A percentile compares a stretch with the other conserved stretches of the same genome.
Conservation (phyloP, 2,888 invertebrate genomes). For the Peribatodes rhomboidaria region DNA sequence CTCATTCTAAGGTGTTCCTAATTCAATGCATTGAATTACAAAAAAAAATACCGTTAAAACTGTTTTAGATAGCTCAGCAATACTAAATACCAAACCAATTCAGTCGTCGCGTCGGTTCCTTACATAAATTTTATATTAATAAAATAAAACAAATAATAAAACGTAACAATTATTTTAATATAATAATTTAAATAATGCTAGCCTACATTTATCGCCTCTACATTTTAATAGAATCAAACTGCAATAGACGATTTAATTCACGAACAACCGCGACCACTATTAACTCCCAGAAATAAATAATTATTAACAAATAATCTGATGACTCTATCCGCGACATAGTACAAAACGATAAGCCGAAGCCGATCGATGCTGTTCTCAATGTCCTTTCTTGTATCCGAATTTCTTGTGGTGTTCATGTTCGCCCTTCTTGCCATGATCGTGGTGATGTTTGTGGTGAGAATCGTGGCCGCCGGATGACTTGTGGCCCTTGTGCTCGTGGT, state of each 20-base stretch:
- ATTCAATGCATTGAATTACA: too few species aligned
- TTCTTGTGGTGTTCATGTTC: slow-evolving; percentile 93
- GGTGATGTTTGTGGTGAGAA: slow-evolving; percentile 91
- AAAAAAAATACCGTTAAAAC: too few species aligned
- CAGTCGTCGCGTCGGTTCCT: too few species aligned
- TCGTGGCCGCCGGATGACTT: slow-evolving; percentile 92
- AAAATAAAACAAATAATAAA: neutral
- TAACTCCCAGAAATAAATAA: slow-evolving; percentile 53
- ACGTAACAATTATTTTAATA: slow-evolving; percentile 18
- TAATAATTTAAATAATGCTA: slow-evolving; percentile 25
- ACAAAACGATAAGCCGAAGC: slow-evolving; percentile 33
- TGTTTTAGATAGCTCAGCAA: too few species aligned
- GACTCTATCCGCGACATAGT: slow-evolving; percentile 38
- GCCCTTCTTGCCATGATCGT: slow-evolving; percentile 92
- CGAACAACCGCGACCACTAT: slow-evolving; percentile 20
- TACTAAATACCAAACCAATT: too few species aligned
- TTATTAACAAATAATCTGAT: slow-evolving; percentile 48
- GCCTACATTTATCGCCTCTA: slow-evolving; percentile 21
- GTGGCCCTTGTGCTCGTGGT: slow-evolving; percentile 93
- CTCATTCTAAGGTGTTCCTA: too few species aligned
- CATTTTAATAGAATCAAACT: slow-evolving; percentile 14
- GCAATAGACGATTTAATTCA: slow-evolving; percentile 15
- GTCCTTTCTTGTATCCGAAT: slow-evolving; percentile 89
- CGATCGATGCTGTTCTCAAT: slow-evolving; percentile 54
- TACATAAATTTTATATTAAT: too few species aligned